Conservation (phyloP, 2,888 invertebrate species). For the Drosophila mercatorum region DNA sequence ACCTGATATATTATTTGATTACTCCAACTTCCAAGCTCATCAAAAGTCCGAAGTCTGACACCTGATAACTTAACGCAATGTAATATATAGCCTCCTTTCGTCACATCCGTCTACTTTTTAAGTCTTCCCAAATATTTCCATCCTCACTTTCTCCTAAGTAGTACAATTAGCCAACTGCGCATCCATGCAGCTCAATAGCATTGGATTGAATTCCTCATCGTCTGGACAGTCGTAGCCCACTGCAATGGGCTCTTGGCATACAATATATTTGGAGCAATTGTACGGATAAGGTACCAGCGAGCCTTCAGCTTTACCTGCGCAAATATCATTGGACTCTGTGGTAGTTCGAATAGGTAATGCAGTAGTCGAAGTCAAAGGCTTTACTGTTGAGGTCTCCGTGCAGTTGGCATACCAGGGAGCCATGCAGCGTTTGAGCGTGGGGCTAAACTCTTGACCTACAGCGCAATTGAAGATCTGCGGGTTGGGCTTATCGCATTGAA, state of each 20-base stretch:
- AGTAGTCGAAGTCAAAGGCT: neutral
- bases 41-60: no score
- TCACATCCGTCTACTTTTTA: neutral
- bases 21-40: no score
- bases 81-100: neutral
- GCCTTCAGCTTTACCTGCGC: slow-evolving; percentile 25
- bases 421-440: slow-evolving; percentile 59
- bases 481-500: slow-evolving; percentile 30
- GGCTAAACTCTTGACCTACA: slow-evolving; percentile 58
- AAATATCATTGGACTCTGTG: slow-evolving; percentile 40
- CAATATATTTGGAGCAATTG: slow-evolving; percentile 69
- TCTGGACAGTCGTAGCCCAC: slow-evolving; percentile 86
- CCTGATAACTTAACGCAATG: no score
- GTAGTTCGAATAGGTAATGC: slow-evolving; percentile 7
- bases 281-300: slow-evolving; percentile 39
- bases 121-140: neutral
- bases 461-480: slow-evolving; percentile 41
- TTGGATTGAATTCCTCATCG: slow-evolving; percentile 84
- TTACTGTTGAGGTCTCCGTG: neutral
- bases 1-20: neutral
- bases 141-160: neutral
- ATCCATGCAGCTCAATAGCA: slow-evolving; percentile 56
- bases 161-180: slow-evolving; percentile 65
- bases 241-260: slow-evolving; percentile 68
- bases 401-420: slow-evolving; percentile 58